phyloP scores from a whole-genome alignment of 2,888 invertebrate genomes.

The Diploptera punctata region DNA sequence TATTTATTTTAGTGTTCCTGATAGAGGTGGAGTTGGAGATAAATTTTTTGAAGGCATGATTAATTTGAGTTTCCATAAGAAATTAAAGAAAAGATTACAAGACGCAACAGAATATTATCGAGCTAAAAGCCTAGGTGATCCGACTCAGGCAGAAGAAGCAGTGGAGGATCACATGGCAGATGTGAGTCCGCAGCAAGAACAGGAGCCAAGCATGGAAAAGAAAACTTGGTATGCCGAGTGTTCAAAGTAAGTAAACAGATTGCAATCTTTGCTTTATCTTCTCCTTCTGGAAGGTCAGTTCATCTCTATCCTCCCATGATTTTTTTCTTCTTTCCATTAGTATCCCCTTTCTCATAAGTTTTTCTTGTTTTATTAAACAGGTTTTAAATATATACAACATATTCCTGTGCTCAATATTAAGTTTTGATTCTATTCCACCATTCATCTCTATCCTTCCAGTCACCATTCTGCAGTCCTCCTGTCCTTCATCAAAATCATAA shows the following conservation, averaged over 20 bases:
- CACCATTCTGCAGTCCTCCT: too few relatives aligned
- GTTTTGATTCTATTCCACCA: too few relatives aligned
- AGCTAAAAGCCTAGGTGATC: slow-evolving; percentile 54
- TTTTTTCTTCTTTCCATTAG: too few relatives aligned
- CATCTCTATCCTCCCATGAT: too few relatives aligned
- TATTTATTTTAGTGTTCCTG: slow-evolving; percentile 58
- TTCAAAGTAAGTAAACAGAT: slow-evolving; percentile 50
- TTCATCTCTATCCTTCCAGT: too few relatives aligned
- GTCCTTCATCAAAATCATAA: too few relatives aligned
- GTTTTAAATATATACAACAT: too few relatives aligned
- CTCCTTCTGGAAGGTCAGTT: too few relatives aligned
- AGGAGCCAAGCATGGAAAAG: slow-evolving; percentile 13
- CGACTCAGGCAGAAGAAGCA: slow-evolving; percentile 45
- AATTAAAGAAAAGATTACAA: slow-evolving; percentile 70
- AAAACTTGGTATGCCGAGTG: slow-evolving; percentile 53
- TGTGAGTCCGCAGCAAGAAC: not conserved
- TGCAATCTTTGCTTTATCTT: too few relatives aligned
- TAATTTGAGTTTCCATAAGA: slow-evolving; percentile 69
- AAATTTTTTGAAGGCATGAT: slow-evolving; percentile 77
- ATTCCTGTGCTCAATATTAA: too few relatives aligned
- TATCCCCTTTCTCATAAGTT: too few relatives aligned
- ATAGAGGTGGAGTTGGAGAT: slow-evolving; percentile 71
- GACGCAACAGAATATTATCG: slow-evolving; percentile 67
- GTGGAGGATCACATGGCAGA: slow-evolving; percentile 21
- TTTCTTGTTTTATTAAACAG: too few relatives aligned